phyloP scores from a whole-genome alignment of 2,113 vertebrate genomes.

The Gymnogyps californianus region DNA sequence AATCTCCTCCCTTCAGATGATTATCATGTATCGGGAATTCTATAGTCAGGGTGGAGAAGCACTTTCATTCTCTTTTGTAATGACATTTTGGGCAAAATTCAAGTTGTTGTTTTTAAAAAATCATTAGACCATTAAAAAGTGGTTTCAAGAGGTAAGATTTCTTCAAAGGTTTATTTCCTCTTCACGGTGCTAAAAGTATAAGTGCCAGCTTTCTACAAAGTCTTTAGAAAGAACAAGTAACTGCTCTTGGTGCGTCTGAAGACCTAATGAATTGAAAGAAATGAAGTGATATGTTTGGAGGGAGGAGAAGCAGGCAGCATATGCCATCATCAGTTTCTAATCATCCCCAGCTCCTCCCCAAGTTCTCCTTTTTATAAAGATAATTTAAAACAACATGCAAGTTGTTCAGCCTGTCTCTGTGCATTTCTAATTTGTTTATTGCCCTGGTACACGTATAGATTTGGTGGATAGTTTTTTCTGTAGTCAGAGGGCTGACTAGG shows the following conservation, averaged over 20 bases:
- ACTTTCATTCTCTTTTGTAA: not conserved
- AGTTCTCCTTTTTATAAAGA: not conserved
- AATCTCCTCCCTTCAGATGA: not conserved
- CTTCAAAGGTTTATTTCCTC: not conserved
- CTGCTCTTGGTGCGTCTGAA: not conserved
- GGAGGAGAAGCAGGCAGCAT: not conserved
- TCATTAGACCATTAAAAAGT: not conserved
- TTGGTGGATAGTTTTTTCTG: not conserved
- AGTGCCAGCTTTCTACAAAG: not conserved
- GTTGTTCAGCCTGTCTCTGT: not conserved
- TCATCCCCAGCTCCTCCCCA: not conserved
- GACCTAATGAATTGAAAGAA: not conserved
- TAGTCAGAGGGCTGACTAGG: not conserved
- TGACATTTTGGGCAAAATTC: not conserved
- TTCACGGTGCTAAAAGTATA: not conserved
- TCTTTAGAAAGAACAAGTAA: not conserved
- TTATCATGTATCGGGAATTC: not conserved
- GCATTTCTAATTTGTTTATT: slow-evolving; percentile 17
- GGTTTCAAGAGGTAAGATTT: not conserved
- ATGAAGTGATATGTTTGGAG: not conserved
- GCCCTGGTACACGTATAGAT: not conserved
- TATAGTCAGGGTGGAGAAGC: not conserved
- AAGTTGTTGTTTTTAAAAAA: not conserved
- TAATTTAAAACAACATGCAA: not conserved
- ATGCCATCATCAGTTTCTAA: slow-evolving; percentile 1